Evolutionary conservation across 1,140 invertebrate genomes (phyloP).

Genomic region (Drosophila tsacasi): DNA sequence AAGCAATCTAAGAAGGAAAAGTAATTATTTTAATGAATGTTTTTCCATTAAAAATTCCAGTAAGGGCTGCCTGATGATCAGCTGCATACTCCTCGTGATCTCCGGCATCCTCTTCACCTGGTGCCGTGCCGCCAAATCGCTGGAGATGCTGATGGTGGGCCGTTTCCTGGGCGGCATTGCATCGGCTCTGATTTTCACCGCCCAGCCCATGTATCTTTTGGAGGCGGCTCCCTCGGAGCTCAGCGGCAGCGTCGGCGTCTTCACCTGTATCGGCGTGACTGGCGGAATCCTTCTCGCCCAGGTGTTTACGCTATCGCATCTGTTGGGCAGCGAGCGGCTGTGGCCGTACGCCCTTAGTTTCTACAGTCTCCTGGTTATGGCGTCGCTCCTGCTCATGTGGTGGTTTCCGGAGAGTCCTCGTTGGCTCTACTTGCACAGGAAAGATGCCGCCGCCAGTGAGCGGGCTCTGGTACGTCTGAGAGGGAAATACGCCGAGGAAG

Average conservation of each 20-base stretch:
- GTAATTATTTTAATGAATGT: not conserved
- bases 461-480: conserved; percentile 56
- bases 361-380: conserved; percentile 87
- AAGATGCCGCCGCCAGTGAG: conserved; percentile 87
- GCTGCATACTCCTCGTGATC: conserved; percentile 58
- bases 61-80: conserved; percentile 69
- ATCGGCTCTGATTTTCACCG: conserved; percentile 90
- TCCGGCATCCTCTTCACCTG: conserved; percentile 87
- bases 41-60: conserved; percentile 29
- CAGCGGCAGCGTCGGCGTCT: conserved; percentile 92
- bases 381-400: conserved; percentile 87
- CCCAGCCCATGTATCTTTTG: conserved; percentile 94
- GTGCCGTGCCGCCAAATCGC: conserved; percentile 87
- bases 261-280: conserved; percentile 94
- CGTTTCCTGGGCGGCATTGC: conserved; percentile 90
- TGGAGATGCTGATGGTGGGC: conserved; percentile 90
- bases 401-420: conserved; percentile 94
- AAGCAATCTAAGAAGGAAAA: not conserved
- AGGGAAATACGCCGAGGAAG: conserved; percentile 13
- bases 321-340: conserved; percentile 86
- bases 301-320: conserved; percentile 85
- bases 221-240: conserved; percentile 92
- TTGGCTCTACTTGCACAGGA: conserved; percentile 90
- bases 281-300: conserved; percentile 93
- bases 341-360: conserved; percentile 91